Evolutionary conservation across 1,140 invertebrate species (phyloP), one percentile per base, ranked within the genome.

Genomic region (Oppia nitens): DNA sequence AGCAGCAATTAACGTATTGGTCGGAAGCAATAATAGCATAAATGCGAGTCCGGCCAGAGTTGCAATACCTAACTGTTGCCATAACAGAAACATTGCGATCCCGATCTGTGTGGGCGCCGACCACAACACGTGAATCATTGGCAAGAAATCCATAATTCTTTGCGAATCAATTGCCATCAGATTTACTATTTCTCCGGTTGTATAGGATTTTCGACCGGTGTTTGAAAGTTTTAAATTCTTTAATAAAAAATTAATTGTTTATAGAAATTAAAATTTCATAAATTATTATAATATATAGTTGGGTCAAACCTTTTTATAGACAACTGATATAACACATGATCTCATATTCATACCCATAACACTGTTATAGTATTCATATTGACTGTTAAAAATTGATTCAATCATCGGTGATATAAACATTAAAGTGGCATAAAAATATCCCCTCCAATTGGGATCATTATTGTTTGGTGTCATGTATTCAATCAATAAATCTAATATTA

Each of bases 31-130:
- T 6, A 75, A 52, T 21, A 75, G 60, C 69, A 76, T 73, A 3
- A 75, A 68, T 6, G 60, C 68, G 1, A 76, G 54, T 9, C 74
- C 74, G 23, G 70, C 73, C 26, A 76, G 49, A 11, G 69, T 66
- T 20, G 71, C 66, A 4, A 68, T 62, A 6, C 71, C 77, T 47
- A 81, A 71, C 60, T 83, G 82, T 28, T 80, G 77, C 87, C 89
- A 96, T 2, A 97, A 72, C 73, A 96, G 92, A 67, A 85, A 92
- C n/a, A 95, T 69, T 0, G 88, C 83, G 11, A 95, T 68, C 9
- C 73, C 75, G 64, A 96, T 96, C 76, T 95, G 90, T 11, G 96
- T 72, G 0, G 92, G 93, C 1, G 88, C 90, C 0, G 91, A 95
- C 92, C 92, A 97, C 63, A 97, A 79, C 82, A 93, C 90, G 53